Conservation (phyloP, 2,113 vertebrate species). For the Syngnathus scovelli region DNA sequence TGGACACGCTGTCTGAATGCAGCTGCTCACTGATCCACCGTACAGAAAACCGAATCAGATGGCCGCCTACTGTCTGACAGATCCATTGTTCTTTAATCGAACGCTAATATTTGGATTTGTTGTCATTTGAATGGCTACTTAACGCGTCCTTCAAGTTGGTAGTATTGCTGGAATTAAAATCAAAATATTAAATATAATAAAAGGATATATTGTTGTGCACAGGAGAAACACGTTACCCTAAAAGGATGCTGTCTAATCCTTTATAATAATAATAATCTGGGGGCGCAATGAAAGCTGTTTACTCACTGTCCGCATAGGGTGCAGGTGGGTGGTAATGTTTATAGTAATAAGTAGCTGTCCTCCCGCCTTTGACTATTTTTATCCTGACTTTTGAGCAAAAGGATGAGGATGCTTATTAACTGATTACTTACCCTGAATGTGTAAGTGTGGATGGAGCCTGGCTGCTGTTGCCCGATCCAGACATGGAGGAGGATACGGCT, state of each 20-base stretch:
- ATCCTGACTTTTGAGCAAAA: background rate
- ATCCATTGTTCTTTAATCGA: slow-evolving; percentile 12
- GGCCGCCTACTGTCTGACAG: slow-evolving; percentile 23
- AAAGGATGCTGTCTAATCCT: slow-evolving; percentile 17
- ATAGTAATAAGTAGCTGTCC: background rate
- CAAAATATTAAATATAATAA: no score
- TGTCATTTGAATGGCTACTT: no score
- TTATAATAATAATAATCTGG: slow-evolving; percentile 49
- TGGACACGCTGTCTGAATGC: slow-evolving; percentile 43
- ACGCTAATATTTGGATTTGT: no score
- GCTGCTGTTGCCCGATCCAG: slow-evolving; percentile 85
- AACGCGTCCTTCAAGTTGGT: no score
- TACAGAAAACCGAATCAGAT: slow-evolving; percentile 11
- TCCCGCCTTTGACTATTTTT: background rate
- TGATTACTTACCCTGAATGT: slow-evolving; percentile 82
- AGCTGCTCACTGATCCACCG: slow-evolving; percentile 36
- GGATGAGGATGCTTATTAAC: background rate
- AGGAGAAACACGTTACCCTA: background rate
- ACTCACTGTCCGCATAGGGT: slow-evolving; percentile 9
- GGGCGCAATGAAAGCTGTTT: slow-evolving; percentile 46
- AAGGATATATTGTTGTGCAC: no score
- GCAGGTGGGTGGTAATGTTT: background rate
- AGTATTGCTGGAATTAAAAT: no score
- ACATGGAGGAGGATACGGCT: slow-evolving; percentile 81
- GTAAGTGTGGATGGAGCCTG: slow-evolving; percentile 86